Evolutionary conservation across 2,888 invertebrate genomes (phyloP), one percentile per base, ranked within the genome.

Genomic region (Sepiola atlantica): DNA sequence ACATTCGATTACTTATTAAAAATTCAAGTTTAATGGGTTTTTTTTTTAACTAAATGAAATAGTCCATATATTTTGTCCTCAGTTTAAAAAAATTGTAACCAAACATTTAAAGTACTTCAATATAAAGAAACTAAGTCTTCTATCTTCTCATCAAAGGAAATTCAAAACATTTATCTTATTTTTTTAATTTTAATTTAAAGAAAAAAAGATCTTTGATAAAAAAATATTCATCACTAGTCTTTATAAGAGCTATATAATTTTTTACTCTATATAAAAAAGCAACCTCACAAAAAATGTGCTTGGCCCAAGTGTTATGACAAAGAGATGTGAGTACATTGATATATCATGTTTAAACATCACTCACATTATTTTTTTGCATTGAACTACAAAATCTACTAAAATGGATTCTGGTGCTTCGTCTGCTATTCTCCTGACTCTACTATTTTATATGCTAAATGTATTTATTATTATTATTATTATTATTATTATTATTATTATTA

Each of bases 261-360:
- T 77, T 77, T 77, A n/a, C n/a, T n/a, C 14, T n/a, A 14, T 8
- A 14, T 4, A 45, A 45, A 45, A 2, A 45, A 45, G 45, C 8
- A 77, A 28, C n/a, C 77, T 77, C 28, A 16, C 12, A n/a, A 77
- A 77, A 77, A n/a, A 14, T 77, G n/a, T 77, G 12, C n/a, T 77
- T 77, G 45, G n/a, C 77, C n/a, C 20, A n/a, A 77, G 18, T 77
- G 77, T 77, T 14, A n/a, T n/a, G 12, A 77, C n/a, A 77, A 77
- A 77, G n/a, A n/a, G 77, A 77, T 77, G n/a, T n/a, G n/a, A 77
- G n/a, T 77, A 77, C 61, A 61, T 61, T 61, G 61, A 61, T 61
- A 61, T 61, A 61, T 61, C 32, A 18, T 77, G 77, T n/a, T 77
- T 77, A 77, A 77, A 77, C n/a, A n/a, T 77, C 28, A n/a, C 77